Percentiles rank a stretch among this genome's conserved stretches.
Conservation (phyloP, 2,113 vertebrate species). For the Hystrix brachyura region DNA sequence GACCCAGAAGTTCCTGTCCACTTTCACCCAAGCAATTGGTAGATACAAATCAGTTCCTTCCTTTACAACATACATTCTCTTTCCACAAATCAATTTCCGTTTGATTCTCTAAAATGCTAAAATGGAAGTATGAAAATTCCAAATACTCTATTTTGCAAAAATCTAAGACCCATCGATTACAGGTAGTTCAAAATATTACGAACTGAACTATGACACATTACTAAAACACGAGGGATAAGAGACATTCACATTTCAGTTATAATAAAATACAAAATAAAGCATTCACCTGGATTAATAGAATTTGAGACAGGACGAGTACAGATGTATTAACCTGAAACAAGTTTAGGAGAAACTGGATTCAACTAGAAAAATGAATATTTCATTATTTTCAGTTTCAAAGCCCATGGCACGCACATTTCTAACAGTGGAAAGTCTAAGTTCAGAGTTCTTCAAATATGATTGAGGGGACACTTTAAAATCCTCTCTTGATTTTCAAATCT, state of each 20-base stretch:
- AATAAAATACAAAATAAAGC: conserved; percentile 39
- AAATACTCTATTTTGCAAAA: conserved; percentile 13
- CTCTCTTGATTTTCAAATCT: neutral
- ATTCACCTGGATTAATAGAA: neutral
- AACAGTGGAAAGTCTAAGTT: neutral
- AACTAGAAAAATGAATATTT: neutral
- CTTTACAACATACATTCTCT: neutral
- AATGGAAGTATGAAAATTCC: neutral
- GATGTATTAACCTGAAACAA: neutral
- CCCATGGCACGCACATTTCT: neutral
- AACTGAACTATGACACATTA: conserved; percentile 10
- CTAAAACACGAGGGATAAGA: neutral
- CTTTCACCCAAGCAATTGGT: neutral
- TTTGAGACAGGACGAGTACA: neutral
- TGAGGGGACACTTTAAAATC: neutral
- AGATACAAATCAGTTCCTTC: conserved; percentile 61
- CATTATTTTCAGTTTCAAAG: neutral
- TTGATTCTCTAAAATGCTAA: conserved; percentile 1
- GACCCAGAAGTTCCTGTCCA: neutral
- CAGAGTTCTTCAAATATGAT: neutral
- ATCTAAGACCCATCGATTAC: neutral
- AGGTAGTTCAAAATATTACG: neutral
- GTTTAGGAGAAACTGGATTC: neutral
- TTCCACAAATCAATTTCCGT: neutral
- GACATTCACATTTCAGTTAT: neutral